These are phyloP conservation scores for Pseudochirops corinnae DNA, from an alignment of 2,797 vertebrate species.

Conservation along the genomic window DNA sequence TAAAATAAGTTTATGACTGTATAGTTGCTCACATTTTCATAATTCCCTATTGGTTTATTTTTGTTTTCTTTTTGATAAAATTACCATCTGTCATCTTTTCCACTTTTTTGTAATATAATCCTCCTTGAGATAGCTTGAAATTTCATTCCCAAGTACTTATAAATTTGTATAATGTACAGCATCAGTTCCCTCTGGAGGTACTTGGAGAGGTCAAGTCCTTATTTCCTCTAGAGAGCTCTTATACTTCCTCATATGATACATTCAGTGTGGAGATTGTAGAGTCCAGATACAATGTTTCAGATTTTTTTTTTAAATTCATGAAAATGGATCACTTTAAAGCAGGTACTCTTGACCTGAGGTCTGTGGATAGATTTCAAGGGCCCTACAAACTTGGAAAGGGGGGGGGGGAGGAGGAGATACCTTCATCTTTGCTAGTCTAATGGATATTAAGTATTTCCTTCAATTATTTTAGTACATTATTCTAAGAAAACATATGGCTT, in stretches of 20 bases:
- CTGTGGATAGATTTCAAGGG: not conserved
- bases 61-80: not conserved
- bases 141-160: not conserved
- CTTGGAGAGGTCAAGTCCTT: not conserved
- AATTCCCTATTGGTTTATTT: not conserved
- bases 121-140: not conserved
- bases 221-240: not conserved
- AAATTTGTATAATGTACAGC: not conserved
- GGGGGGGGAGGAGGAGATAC: not conserved
- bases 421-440: not conserved
- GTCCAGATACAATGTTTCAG: not conserved
- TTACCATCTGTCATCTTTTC: not conserved
- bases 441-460: not conserved
- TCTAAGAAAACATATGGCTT: not conserved
- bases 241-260: not conserved
- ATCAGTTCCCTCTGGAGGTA: not conserved
- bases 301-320: not conserved
- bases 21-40: not conserved
- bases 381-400: not conserved
- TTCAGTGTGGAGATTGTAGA: not conserved
- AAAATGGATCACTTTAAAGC: not conserved
- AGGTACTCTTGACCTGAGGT: not conserved
- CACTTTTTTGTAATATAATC: not conserved
- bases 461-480: not conserved
- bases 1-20: not conserved